Base-by-base conservation (phyloP, 2,888 invertebrate species). In the Quadroppia sp. region DNA sequence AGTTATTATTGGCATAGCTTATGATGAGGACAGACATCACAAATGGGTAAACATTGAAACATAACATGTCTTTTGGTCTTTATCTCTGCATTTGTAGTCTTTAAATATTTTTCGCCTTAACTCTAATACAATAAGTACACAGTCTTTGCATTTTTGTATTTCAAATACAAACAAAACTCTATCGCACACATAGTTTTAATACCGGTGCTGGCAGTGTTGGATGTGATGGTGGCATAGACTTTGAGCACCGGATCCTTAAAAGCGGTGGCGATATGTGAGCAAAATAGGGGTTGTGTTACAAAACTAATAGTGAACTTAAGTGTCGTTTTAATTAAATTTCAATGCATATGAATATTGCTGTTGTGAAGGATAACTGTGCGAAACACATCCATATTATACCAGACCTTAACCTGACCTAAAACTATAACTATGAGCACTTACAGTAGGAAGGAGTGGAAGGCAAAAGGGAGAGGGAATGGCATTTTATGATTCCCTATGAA, bases 11-110 rank as follows among this genome's bases (percentile, higher is more conserved):
- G 53, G 17, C 13, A 53, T 7, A 7, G 30, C 59, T 59, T 59
- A 7, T 59, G 59, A 59, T 59, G 59, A 59, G n/a, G n/a, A n/a
- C n/a, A 59, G 11, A 45, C 45, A 45, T 30, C 59, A 59, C 30
- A 59, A 59, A 28, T 59, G 59, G 59, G 48, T 48, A 48, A 48
- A 48, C 48, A 48, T n/a, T n/a, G 4, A 6, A 48, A 48, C 48
- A 20, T 15, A 53, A 53, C 53, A 53, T 53, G 25, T 20, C 53
- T 15, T 15, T 48, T 48, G 3, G 15, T 48, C 48, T 7, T 48
- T 48, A 11, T 7, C 20, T 7, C 20, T 15, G 48, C 17, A 7
- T 11, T 48, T 48, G 15, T n/a, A 48, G 48, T 48, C 15, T 20
- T 53, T 48, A 53, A 53, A 53, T 53, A 53, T 53, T 20, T 53